These are phyloP conservation scores for Notarius lentiginosus DNA, from an alignment of 2,113 vertebrate species.

Conservation along the genomic window DNA sequence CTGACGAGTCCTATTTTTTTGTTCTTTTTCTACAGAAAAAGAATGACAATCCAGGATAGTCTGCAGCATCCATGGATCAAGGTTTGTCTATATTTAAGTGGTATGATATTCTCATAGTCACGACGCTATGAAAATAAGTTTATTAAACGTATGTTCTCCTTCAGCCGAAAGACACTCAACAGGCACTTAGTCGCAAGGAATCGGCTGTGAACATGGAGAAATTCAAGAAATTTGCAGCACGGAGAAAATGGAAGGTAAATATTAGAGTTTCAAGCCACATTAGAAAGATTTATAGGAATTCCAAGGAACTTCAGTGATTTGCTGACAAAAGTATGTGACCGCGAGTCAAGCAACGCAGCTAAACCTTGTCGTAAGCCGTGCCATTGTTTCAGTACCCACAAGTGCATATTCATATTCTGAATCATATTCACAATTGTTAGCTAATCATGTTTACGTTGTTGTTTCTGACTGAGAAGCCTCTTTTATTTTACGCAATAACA, in stretches of 20 bases:
- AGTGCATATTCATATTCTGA: background rate
- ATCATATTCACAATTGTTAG: background rate
- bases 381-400: background rate
- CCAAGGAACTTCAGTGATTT: background rate
- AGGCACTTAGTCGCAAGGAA: conserved; percentile 93
- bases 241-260: conserved; percentile 95
- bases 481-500: conserved; percentile 1
- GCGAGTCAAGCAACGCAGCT: background rate
- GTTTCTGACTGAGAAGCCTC: background rate
- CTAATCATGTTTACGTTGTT: background rate
- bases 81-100: conserved; percentile 68
- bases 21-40: conserved; percentile 76
- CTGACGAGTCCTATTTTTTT: background rate
- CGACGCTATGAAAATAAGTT: background rate
- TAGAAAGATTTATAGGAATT: background rate
- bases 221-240: conserved; percentile 96
- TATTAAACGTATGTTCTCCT: conserved; percentile 13
- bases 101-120: background rate
- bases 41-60: conserved; percentile 96
- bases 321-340: background rate
- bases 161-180: conserved; percentile 94
- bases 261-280: background rate
- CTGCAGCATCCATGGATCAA: conserved; percentile 98
- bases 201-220: conserved; percentile 99
- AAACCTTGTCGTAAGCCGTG: background rate